Evolutionary conservation across 2,888 invertebrate species (phyloP).

Genomic region (Mellilla xanthometata): DNA sequence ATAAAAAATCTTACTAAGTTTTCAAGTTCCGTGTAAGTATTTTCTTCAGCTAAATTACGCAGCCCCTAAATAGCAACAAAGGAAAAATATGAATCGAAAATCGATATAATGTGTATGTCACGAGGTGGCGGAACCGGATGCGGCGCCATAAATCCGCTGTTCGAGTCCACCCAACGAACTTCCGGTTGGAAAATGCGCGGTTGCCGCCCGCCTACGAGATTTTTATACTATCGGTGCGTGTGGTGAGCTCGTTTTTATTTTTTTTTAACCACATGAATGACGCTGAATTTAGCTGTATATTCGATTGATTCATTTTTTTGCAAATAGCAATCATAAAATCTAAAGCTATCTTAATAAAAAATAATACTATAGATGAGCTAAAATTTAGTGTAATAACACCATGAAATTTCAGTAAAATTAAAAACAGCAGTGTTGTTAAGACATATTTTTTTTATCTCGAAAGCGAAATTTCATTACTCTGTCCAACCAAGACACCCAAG

Average conservation of each 20-base stretch:
- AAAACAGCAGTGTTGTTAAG: too few relatives aligned
- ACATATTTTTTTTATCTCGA: too few relatives aligned
- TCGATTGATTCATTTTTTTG: too few relatives aligned
- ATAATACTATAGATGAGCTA: too few relatives aligned
- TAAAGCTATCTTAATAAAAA: too few relatives aligned
- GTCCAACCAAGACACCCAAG: slow-evolving; percentile 3
- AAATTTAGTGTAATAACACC: too few relatives aligned
- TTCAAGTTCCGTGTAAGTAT: slow-evolving; percentile 58
- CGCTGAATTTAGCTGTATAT: too few relatives aligned
- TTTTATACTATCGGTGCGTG: slow-evolving; percentile 39
- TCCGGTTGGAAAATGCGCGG: slow-evolving; percentile 68
- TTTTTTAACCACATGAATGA: too few relatives aligned
- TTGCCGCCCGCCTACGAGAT: slow-evolving; percentile 35
- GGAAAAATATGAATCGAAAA: slow-evolving; percentile 49
- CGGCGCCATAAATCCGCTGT: slow-evolving; percentile 75
- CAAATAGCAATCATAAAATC: too few relatives aligned
- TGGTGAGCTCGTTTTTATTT: slow-evolving; percentile 1
- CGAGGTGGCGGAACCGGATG: slow-evolving; percentile 69
- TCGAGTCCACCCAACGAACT: slow-evolving; percentile 70
- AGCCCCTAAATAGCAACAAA: slow-evolving; percentile 8
- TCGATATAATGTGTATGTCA: slow-evolving; percentile 65
- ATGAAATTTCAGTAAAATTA: too few relatives aligned
- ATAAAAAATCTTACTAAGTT: too few relatives aligned
- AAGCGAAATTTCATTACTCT: not conserved
- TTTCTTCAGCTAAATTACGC: not conserved